These are phyloP conservation scores for Tridacna gigas DNA, from an alignment of 2,888 invertebrate genomes.

Conservation along the genomic window DNA sequence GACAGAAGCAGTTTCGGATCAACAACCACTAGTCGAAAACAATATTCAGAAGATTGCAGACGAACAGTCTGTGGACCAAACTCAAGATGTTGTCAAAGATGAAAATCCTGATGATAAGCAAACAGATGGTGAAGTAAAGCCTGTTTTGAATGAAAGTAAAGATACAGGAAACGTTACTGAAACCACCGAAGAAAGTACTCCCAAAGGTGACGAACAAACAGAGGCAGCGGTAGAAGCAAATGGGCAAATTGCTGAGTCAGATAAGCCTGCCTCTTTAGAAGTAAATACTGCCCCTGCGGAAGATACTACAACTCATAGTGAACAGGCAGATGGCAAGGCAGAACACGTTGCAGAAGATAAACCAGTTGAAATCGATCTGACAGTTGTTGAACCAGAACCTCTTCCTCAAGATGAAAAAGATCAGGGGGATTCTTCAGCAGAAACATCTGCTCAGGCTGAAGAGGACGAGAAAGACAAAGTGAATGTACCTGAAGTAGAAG, in stretches of 20 bases:
- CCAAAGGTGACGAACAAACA: background rate
- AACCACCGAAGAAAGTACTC: background rate
- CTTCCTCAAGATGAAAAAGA: background rate
- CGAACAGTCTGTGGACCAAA: background rate
- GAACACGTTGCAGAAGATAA: background rate
- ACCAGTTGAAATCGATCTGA: background rate
- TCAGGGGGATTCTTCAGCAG: too few relatives aligned
- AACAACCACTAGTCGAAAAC: background rate
- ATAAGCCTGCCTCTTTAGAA: background rate
- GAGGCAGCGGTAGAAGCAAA: background rate
- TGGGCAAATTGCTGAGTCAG: slow-evolving; percentile 7
- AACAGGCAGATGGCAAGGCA: background rate
- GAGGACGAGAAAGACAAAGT: background rate
- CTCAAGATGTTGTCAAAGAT: background rate
- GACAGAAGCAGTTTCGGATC: background rate
- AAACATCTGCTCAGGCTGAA: too few relatives aligned
- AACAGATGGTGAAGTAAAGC: background rate
- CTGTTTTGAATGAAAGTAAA: background rate
- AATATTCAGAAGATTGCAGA: background rate
- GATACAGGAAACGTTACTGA: background rate
- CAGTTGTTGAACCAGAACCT: background rate
- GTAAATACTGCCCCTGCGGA: background rate
- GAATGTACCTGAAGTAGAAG: background rate
- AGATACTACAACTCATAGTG: background rate
- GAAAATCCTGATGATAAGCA: background rate